These are phyloP conservation scores for Acanthurus lineatus DNA, from an alignment of 2,797 vertebrate genomes.

Conservation along the genomic window DNA sequence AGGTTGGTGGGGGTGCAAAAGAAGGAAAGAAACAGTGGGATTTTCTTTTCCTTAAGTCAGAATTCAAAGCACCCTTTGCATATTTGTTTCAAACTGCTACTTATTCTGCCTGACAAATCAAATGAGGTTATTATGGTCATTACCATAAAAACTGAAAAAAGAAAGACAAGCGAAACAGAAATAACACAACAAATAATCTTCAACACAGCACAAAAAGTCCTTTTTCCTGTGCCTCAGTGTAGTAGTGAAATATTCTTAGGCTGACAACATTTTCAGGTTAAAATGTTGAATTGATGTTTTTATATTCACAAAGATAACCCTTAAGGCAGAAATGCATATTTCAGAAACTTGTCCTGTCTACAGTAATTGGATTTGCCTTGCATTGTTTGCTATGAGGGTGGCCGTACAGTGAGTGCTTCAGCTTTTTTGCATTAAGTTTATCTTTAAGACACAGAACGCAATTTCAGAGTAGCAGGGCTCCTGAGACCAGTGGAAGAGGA, in stretches of 20 bases:
- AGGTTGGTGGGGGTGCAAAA: conserved; percentile 84
- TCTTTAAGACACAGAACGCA: conserved; percentile 82
- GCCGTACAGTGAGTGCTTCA: conserved; percentile 68
- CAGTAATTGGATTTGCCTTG: conserved; percentile 82
- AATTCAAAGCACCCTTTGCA: conserved; percentile 75
- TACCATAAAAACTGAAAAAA: conserved; percentile 61
- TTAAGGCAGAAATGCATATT: conserved; percentile 81
- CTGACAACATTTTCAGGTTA: conserved; percentile 76
- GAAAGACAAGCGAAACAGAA: conserved; percentile 66
- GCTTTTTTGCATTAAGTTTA: conserved; percentile 81
- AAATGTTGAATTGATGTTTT: conserved; percentile 79
- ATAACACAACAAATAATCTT: conserved; percentile 72
- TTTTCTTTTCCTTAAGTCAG: conserved; percentile 79
- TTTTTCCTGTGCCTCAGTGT: conserved; percentile 52
- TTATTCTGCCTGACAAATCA: conserved; percentile 73
- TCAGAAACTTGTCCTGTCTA: conserved; percentile 78
- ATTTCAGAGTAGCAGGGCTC: conserved; percentile 76
- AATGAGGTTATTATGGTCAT: conserved; percentile 73
- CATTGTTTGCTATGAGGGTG: conserved; percentile 81
- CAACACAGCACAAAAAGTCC: conserved; percentile 57
- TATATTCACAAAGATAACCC: conserved; percentile 81
- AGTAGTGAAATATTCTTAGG: conserved; percentile 61
- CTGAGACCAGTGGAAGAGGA: conserved; percentile 73
- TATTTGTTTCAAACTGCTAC: conserved; percentile 64
- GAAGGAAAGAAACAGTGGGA: conserved; percentile 85